phyloP scores from a whole-genome alignment of 2,888 invertebrate species.

The Steinernema hermaphroditum region DNA sequence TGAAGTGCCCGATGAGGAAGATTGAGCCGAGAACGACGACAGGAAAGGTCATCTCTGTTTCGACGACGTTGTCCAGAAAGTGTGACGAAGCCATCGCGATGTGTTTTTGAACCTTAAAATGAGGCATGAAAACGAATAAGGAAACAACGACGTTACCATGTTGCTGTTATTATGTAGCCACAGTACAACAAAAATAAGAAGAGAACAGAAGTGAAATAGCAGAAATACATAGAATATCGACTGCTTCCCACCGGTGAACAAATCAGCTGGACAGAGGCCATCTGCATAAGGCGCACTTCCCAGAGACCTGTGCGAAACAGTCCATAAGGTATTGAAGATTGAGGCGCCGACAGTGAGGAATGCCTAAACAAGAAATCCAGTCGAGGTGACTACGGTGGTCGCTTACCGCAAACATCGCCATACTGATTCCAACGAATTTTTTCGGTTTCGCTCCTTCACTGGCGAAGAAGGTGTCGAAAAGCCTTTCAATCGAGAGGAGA shows the following conservation, averaged over 20 bases:
- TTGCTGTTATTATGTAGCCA: conserved; percentile 25
- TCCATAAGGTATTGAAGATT: conserved; percentile 20
- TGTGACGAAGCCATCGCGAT: conserved; percentile 16
- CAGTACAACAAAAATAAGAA: neutral
- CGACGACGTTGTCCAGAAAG: conserved; percentile 37
- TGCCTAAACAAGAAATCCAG: neutral
- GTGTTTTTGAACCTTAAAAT: conserved; percentile 11
- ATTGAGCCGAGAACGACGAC: conserved; percentile 23
- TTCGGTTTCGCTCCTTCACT: conserved; percentile 15
- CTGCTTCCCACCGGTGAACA: conserved; percentile 22
- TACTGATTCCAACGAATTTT: conserved; percentile 7
- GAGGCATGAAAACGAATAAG: neutral
- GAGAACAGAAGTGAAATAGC: conserved; percentile 1
- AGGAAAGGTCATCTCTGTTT: conserved; percentile 41
- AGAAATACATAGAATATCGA: conserved; percentile 15
- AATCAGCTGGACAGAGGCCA: neutral
- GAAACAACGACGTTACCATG: neutral
- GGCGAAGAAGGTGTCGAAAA: conserved; percentile 24
- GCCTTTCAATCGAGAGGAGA: conserved; percentile 19
- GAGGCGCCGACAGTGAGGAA: conserved; percentile 4
- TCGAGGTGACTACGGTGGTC: neutral
- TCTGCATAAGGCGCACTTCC: conserved; percentile 4
- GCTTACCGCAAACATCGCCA: conserved; percentile 7
- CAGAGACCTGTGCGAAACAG: neutral
- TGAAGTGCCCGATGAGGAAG: neutral